Evolutionary conservation across 2,113 vertebrate genomes (phyloP), one percentile per base, ranked within the genome.

Genomic region (Mohoua ochrocephala): DNA sequence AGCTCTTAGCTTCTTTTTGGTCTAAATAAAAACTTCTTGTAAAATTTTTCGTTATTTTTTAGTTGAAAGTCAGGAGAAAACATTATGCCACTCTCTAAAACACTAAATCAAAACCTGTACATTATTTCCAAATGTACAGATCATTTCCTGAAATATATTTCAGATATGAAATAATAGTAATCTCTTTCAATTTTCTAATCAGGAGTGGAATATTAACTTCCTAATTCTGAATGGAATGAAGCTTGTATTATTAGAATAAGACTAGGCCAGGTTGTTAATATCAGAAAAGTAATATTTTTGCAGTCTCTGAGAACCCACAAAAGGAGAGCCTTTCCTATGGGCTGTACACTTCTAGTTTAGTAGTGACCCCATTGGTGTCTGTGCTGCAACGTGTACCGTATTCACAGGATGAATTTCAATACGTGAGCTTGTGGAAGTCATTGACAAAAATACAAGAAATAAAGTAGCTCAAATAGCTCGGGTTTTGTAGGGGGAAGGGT

Each of bases 181-280:
- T 44, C 22, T 1, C 7, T 41, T 83, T 73, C 39, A 30, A 76
- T 45, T 88, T 79, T 85, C 27, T 85, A 0, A 79, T 90, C 52
- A 49, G 19, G n/a, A 49, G 12, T 20, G 33, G 22, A 76, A 41
- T 84, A 84, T 59, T 94, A 49, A 45, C 17, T 82, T 85, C 30
- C 31, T 68, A 80, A 64, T 68, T 89, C 53, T 71, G 60, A 54
- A 70, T 23, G 30, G 19, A 94, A 59, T 75, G 44, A 95, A 87
- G 4, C 5, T 59, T 89, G 15, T 78, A 70, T 91, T 87, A 77
- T 45, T 89, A 33, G 91, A 44, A 27, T 37, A 63, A 78, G 30
- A 19, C 11, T 52, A 59, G 76, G 4, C 12, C 47, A 94, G 14
- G 27, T 81, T 81, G 28, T 39, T 78, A 87, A 63, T 24, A 60